Evolutionary conservation across 2,888 invertebrate species (phyloP).

Genomic region (Gandaritis pyraliata): DNA sequence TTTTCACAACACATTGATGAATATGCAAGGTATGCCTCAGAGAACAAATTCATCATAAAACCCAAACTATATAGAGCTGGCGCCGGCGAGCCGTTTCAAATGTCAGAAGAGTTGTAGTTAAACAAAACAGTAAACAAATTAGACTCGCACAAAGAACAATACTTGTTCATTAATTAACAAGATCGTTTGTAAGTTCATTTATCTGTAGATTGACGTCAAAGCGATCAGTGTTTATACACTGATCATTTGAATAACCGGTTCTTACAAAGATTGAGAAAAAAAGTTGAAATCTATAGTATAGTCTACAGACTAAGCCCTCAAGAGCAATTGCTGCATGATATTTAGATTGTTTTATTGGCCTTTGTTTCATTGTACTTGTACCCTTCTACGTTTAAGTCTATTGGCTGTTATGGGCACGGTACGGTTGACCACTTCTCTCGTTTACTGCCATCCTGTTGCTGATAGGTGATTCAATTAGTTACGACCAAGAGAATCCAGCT

Average conservation of each 20-base stretch:
- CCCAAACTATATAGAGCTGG: conserved; percentile 8
- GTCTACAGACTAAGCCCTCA: background rate
- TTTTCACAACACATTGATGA: background rate
- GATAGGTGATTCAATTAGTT: conserved; percentile 27
- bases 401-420: conserved; percentile 50
- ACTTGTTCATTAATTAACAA: conserved; percentile 31
- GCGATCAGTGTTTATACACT: conserved; percentile 5
- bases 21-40: background rate
- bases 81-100: conserved; percentile 3
- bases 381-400: conserved; percentile 40
- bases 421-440: conserved; percentile 56
- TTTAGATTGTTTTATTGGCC: conserved; percentile 8
- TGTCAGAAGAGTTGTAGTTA: conserved; percentile 7
- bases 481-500: conserved; percentile 16
- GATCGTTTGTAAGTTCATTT: conserved; percentile 33
- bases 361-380: conserved; percentile 13
- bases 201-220: conserved; percentile 36
- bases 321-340: conserved; percentile 1
- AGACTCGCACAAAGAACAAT: conserved; percentile 22
- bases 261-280: background rate
- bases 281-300: background rate
- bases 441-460: conserved; percentile 58
- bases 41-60: conserved; percentile 5
- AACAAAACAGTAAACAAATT: conserved; percentile 18
- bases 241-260: conserved; percentile 20